Evolutionary conservation across 2,888 invertebrate species (phyloP), one percentile per base, ranked within the genome.

Genomic region (Ischnus inquisitorius): DNA sequence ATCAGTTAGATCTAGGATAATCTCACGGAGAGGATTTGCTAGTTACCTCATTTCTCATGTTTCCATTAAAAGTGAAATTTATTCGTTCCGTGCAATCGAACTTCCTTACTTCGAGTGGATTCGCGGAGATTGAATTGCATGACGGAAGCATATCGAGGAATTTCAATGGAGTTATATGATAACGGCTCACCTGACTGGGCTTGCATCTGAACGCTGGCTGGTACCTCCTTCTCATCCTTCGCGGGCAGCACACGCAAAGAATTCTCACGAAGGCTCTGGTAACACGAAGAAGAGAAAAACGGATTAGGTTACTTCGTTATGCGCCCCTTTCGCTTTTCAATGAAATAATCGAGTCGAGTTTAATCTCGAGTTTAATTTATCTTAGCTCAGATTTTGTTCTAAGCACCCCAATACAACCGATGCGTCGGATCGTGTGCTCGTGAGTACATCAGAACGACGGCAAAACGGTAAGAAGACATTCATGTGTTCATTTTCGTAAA

Each of bases 181-280:
- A 8, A 39, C 1, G 60, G 93, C 94, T 95, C 94, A 97, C 97
- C 96, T 97, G 97, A 89, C 97, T 97, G 87, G 96, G 96, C 94
- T 97, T 97, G 92, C 97, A 97, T 88, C 97, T 95, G 92, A 97
- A 96, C 88, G 97, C 97, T 25, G 97, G 97, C 92, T 97, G 96
- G 94, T 97, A 97, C 94, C 97, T 96, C 92, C 97, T 95, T 88
- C 97, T 95, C 89, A 97, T 95, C 92, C 96, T 96, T 88, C 97
- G 95, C 1, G 98, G 98, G 94, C 98, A 98, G 94, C 98, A 98
- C 65, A 96, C 96, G 94, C 98, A 98, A 82, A 99, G 94, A 90
- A 99, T 97, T 92, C 98, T 96, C 79, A 97, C 96, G 94, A 99
- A 99, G 22, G 99, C 99, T 94, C 98, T 98, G 96, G 34, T 25